A percentile compares a stretch with the other conserved stretches of the same genome.
These are phyloP conservation scores for Lasioglossum calceatum DNA, from an alignment of 2,888 invertebrate genomes.

Conservation along the genomic window DNA sequence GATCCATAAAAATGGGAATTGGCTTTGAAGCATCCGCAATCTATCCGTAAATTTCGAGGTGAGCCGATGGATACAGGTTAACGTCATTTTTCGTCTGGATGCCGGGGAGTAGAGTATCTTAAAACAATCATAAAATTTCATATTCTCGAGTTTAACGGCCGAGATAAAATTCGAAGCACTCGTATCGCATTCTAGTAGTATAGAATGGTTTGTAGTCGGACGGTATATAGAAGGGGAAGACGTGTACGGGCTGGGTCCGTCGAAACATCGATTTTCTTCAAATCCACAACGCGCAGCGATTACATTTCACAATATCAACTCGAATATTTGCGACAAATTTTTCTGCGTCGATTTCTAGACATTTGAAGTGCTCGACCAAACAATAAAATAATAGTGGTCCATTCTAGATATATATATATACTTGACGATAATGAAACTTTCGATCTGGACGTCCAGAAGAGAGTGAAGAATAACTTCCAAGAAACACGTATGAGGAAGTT, in stretches of 20 bases:
- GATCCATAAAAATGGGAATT: not conserved
- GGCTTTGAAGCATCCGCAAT: not conserved
- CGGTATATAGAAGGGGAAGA: not conserved
- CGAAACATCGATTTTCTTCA: not conserved
- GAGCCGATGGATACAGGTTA: not conserved
- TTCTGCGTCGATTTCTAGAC: not conserved
- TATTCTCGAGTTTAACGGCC: slow-evolving; percentile 7
- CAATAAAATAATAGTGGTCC: not conserved
- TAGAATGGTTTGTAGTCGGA: not conserved
- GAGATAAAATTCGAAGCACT: slow-evolving; percentile 4
- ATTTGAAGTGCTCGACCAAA: not conserved
- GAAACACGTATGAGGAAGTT: not conserved
- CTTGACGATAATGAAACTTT: not conserved
- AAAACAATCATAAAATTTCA: slow-evolving; percentile 11
- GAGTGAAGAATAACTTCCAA: not conserved
- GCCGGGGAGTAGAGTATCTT: not conserved
- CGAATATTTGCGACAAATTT: not conserved
- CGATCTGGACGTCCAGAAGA: not conserved
- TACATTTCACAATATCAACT: not conserved
- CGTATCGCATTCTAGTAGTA: not conserved
- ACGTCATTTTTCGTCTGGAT: not conserved
- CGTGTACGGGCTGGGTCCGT: not conserved
- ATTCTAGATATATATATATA: too few relatives aligned
- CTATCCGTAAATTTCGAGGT: not conserved
- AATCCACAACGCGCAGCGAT: not conserved